phyloP scores from a whole-genome alignment of 92 coral and sea anemone genomes.

The Montipora capitata region DNA sequence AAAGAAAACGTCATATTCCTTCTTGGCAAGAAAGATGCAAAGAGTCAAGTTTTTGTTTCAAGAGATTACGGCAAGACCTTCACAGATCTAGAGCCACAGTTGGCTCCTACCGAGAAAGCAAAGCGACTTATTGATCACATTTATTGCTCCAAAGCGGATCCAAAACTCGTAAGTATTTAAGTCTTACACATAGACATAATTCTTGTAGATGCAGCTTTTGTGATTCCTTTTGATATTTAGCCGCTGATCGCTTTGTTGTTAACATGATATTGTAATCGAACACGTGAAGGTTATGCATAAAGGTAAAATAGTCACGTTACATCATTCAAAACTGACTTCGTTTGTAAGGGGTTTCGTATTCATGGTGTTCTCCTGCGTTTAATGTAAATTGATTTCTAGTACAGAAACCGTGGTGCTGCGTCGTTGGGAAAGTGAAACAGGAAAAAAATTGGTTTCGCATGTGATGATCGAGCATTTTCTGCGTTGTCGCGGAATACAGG shows the following conservation, averaged over 20 bases:
- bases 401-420: too few relatives aligned
- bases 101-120: too few relatives aligned
- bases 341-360: too few relatives aligned
- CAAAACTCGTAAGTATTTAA: slow-evolving; percentile 70
- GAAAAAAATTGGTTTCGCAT: too few relatives aligned
- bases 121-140: slow-evolving; percentile 56
- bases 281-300: slow-evolving; percentile 14
- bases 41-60: slow-evolving; percentile 64
- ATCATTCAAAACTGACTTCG: too few relatives aligned
- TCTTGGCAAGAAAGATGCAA: slow-evolving; percentile 44
- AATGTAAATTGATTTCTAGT: too few relatives aligned
- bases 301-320: too few relatives aligned
- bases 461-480: too few relatives aligned
- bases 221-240: slow-evolving; percentile 1
- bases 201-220: neutral
- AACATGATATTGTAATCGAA: neutral
- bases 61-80: slow-evolving; percentile 68
- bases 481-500: too few relatives aligned
- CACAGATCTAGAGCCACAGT: too few relatives aligned
- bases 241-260: neutral
- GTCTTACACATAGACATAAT: neutral
- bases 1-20: slow-evolving; percentile 51
- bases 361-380: too few relatives aligned
- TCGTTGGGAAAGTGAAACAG: too few relatives aligned
- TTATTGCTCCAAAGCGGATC: slow-evolving; percentile 65